A percentile compares a stretch with the other conserved stretches of the same genome.
Evolutionary conservation across 2,797 vertebrate species (phyloP).

Genomic region (Cheirogaleus major): DNA sequence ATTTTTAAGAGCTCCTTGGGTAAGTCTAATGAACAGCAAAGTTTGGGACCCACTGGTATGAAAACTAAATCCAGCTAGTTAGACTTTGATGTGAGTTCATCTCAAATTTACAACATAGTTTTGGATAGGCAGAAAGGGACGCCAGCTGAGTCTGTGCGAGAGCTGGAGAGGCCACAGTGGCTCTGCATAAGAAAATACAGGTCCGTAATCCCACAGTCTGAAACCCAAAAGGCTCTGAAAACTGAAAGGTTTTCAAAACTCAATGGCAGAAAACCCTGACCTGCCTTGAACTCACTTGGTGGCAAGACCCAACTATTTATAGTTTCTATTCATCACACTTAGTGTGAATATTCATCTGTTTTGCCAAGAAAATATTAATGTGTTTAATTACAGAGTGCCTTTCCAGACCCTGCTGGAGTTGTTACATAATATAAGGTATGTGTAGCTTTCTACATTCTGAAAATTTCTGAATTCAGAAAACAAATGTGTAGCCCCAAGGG

Average conservation of each 20-base stretch:
- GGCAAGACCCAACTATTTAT: neutral
- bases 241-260: neutral
- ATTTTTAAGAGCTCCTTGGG: neutral
- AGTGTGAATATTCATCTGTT: constrained; percentile 39
- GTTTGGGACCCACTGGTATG: neutral
- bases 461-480: constrained; percentile 47
- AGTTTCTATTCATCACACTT: constrained; percentile 2
- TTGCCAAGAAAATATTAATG: constrained; percentile 60
- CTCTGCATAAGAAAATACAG: neutral
- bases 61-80: neutral
- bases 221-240: constrained; percentile 13
- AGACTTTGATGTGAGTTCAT: neutral
- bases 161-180: neutral
- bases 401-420: neutral
- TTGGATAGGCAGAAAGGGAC: neutral
- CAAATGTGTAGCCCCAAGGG: neutral
- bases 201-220: neutral
- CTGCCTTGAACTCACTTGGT: constrained; percentile 38
- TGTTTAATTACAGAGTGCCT: constrained; percentile 64
- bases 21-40: neutral
- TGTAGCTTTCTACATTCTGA: neutral
- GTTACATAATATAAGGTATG: neutral
- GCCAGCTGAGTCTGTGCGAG: neutral
- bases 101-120: neutral
- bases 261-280: neutral